These are phyloP conservation scores for Cylloceria caligata DNA, from an alignment of 2,888 invertebrate species.

Conservation along the genomic window DNA sequence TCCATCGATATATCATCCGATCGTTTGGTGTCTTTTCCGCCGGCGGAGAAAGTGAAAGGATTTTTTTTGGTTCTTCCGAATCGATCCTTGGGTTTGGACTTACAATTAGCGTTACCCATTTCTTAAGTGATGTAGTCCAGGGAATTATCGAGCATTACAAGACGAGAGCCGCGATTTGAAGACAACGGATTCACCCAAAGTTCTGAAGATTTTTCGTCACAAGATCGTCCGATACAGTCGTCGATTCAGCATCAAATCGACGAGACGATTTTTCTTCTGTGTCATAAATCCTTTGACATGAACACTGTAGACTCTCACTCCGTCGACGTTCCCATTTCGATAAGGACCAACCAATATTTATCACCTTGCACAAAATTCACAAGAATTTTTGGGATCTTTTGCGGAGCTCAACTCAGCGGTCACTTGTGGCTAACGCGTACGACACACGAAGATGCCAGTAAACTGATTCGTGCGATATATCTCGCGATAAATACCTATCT, in stretches of 20 bases:
- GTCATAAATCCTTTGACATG: conserved; percentile 41
- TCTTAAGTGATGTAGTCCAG: conserved; percentile 39
- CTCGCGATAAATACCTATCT: conserved; percentile 78
- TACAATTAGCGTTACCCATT: conserved; percentile 76
- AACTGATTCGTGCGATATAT: conserved; percentile 58
- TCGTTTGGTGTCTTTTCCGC: conserved; percentile 3
- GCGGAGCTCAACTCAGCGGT: conserved; percentile 11
- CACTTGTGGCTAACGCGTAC: conserved; percentile 44
- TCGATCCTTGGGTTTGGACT: conserved; percentile 57
- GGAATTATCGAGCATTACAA: conserved; percentile 60
- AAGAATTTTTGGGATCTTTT: conserved; percentile 27
- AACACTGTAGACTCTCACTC: conserved; percentile 4
- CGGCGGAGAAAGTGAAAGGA: neutral
- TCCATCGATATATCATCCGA: conserved; percentile 25
- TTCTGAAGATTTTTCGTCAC: conserved; percentile 22
- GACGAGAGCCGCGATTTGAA: neutral
- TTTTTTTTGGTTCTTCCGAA: conserved; percentile 37
- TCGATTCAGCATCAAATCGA: conserved; percentile 28
- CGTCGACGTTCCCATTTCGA: conserved; percentile 36
- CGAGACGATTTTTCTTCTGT: conserved; percentile 22
- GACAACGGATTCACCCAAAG: neutral
- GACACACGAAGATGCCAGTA: conserved; percentile 59
- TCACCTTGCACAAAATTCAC: neutral
- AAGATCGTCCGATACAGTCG: conserved; percentile 1
- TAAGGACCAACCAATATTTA: neutral